These are phyloP conservation scores for Bubalus kerabau DNA, from an alignment of 2,113 vertebrate genomes.

Conservation along the genomic window DNA sequence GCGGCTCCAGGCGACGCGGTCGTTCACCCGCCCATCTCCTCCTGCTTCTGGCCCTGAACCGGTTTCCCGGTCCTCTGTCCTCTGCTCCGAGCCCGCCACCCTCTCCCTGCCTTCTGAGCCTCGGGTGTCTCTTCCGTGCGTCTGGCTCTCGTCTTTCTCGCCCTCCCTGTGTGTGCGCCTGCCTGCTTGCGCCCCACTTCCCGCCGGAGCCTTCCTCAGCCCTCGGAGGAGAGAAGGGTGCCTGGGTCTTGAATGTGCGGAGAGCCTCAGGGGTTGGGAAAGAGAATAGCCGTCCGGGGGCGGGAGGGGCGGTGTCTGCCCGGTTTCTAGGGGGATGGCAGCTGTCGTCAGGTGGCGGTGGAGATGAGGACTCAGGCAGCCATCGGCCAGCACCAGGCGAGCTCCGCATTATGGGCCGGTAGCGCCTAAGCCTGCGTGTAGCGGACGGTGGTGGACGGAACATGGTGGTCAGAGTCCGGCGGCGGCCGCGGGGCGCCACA, in stretches of 20 bases:
- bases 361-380: neutral
- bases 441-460: accelerated
- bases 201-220: neutral
- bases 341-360: neutral
- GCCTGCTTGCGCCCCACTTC: neutral
- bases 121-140: neutral
- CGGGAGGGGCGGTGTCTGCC: neutral
- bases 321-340: neutral
- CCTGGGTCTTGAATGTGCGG: neutral
- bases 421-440: neutral
- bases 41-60: neutral
- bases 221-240: neutral
- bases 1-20: neutral
- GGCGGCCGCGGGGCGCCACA: neutral
- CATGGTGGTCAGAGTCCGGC: neutral
- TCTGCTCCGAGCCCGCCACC: neutral
- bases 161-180: neutral
- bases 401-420: neutral
- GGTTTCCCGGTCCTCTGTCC: neutral
- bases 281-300: neutral
- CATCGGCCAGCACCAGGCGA: neutral
- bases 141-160: neutral
- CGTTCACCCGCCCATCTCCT: neutral
- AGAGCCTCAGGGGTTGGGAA: neutral
- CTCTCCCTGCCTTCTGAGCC: neutral